phyloP scores from a whole-genome alignment of 2,888 invertebrate species.

The Xanthia icteritia region DNA sequence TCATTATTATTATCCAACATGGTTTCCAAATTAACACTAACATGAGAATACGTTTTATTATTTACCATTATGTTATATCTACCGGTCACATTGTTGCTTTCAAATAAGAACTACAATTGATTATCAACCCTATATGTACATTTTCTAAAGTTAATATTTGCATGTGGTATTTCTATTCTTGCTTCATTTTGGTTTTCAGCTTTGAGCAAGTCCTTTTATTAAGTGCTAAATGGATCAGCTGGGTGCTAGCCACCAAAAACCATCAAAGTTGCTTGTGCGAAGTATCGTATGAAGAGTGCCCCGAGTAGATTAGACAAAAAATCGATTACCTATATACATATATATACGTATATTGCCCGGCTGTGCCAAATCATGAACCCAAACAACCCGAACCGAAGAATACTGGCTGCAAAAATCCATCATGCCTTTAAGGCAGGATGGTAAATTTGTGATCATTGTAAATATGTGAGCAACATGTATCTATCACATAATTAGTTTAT shows the following conservation, averaged over 20 bases:
- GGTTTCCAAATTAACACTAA: slow-evolving; percentile 69
- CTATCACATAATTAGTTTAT: too few species aligned
- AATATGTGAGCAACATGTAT: too few species aligned
- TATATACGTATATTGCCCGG: too few species aligned
- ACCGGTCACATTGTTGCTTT: slow-evolving; percentile 12
- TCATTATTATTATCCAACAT: slow-evolving; percentile 44
- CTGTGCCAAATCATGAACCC: too few species aligned
- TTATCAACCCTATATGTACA: not conserved
- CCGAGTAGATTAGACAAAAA: not conserved
- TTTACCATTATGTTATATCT: slow-evolving; percentile 24
- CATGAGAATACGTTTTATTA: slow-evolving; percentile 57
- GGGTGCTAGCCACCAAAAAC: not conserved
- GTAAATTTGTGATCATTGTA: too few species aligned
- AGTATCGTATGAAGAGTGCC: not conserved
- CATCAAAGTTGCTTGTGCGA: not conserved
- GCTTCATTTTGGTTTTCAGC: not conserved
- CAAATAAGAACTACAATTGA: not conserved
- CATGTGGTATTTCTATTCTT: not conserved
- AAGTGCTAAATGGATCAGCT: not conserved
- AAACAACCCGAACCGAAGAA: too few species aligned
- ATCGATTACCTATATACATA: too few species aligned
- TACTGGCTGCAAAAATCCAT: too few species aligned
- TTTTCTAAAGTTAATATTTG: not conserved
- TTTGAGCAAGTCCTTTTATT: not conserved
- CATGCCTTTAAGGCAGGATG: too few species aligned